Evolutionary conservation across 2,797 vertebrate genomes (phyloP).

Genomic region (Capromys pilorides): DNA sequence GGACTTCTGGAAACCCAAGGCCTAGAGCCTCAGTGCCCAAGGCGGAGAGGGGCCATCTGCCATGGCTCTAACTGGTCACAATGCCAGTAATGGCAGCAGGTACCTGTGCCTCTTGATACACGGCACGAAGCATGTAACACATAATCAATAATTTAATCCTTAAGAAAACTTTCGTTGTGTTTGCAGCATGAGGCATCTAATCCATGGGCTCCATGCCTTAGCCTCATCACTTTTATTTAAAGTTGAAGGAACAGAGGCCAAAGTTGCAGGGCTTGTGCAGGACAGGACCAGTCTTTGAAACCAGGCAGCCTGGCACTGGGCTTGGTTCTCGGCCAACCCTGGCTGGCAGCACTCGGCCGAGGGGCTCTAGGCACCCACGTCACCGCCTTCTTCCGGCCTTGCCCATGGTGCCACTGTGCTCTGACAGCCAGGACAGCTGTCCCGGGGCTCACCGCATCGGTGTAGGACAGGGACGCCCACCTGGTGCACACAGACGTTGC

Average conservation of each 20-base stretch:
- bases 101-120: neutral
- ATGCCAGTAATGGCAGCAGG: neutral
- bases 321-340: neutral
- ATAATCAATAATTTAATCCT: neutral
- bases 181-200: neutral
- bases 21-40: neutral
- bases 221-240: neutral
- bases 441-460: fast-evolving
- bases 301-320: neutral
- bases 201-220: neutral
- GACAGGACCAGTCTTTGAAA: neutral
- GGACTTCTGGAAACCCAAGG: neutral
- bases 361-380: fast-evolving
- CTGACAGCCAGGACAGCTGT: neutral
- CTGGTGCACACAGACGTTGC: constrained; percentile 98
- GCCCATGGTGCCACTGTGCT: fast-evolving
- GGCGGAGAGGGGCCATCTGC: neutral
- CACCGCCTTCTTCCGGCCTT: neutral
- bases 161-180: neutral
- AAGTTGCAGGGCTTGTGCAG: neutral
- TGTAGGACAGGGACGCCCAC: constrained; percentile 77
- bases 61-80: too few relatives aligned
- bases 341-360: neutral
- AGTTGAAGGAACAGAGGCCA: neutral
- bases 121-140: neutral